These are phyloP conservation scores for Anticlea derivata DNA, from an alignment of 2,888 invertebrate species.

Conservation along the genomic window DNA sequence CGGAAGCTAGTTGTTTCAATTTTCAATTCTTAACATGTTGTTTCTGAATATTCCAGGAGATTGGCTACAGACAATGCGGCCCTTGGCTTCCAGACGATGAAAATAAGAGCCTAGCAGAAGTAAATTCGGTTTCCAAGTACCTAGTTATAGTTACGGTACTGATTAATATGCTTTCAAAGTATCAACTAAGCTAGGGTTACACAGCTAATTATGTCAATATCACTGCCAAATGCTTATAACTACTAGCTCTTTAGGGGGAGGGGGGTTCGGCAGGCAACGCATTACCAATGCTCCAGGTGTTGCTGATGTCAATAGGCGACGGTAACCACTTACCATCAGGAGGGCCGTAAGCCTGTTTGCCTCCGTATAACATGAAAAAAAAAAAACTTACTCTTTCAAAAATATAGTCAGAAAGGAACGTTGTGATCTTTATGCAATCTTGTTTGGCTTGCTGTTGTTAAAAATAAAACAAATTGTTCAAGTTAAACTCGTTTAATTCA, in stretches of 20 bases:
- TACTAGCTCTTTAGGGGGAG: no score
- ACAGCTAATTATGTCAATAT: neutral
- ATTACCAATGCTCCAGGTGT: no score
- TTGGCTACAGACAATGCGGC: conserved; percentile 75
- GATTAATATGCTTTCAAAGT: neutral
- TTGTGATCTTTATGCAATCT: neutral
- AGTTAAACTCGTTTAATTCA: conserved; percentile 62
- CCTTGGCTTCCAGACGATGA: conserved; percentile 67
- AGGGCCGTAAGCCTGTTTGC: no score
- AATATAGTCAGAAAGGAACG: neutral
- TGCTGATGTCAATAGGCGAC: no score
- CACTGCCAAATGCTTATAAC: conserved; percentile 1
- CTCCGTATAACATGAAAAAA: no score
- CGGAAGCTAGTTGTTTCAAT: no score
- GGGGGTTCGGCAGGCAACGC: no score
- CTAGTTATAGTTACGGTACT: conserved; percentile 1
- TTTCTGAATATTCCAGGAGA: conserved; percentile 70
- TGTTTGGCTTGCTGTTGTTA: conserved; percentile 6
- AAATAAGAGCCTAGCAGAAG: conserved; percentile 26
- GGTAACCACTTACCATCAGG: no score
- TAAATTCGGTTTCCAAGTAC: conserved; percentile 1
- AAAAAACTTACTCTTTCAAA: neutral
- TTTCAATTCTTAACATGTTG: no score
- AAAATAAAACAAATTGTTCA: conserved; percentile 48
- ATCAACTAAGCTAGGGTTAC: neutral